Conservation (phyloP, 2,113 vertebrate genomes). For the Cyrtonyx montezumae region DNA sequence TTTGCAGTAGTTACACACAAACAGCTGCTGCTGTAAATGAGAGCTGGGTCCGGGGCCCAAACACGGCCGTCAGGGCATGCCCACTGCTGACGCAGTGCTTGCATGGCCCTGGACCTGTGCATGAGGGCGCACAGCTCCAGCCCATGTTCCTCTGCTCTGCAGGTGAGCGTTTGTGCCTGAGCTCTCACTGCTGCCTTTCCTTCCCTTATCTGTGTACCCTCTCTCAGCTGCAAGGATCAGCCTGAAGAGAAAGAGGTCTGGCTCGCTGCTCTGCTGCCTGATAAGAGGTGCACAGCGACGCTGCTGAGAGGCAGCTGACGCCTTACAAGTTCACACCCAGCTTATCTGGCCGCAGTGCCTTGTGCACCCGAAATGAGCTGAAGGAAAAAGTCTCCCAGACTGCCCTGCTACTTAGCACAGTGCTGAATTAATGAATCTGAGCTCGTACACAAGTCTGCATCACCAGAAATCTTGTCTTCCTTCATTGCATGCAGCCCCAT, state of each 20-base stretch:
- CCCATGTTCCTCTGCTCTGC: background rate
- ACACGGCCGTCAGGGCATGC: fast-evolving
- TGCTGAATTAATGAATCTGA: background rate
- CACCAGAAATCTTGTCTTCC: background rate
- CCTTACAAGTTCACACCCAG: background rate
- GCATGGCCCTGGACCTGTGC: background rate
- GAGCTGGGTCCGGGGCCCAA: background rate
- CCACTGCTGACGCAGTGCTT: background rate
- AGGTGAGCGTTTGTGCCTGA: background rate
- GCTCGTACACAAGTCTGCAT: background rate
- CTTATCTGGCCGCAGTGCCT: background rate
- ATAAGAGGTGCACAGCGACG: fast-evolving
- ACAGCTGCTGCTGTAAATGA: background rate
- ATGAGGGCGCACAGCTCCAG: background rate
- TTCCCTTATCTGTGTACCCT: background rate
- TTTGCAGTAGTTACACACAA: background rate
- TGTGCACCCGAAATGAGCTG: background rate
- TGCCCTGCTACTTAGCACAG: background rate
- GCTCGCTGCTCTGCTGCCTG: background rate
- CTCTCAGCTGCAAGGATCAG: background rate
- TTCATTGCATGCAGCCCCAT: background rate
- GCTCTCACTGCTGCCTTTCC: background rate
- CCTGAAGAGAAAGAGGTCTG: background rate
- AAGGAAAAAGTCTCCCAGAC: background rate
- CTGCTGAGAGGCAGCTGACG: background rate